These are phyloP conservation scores for Protaetia brevitarsis DNA, from an alignment of 1,140 invertebrate genomes.

Conservation along the genomic window DNA sequence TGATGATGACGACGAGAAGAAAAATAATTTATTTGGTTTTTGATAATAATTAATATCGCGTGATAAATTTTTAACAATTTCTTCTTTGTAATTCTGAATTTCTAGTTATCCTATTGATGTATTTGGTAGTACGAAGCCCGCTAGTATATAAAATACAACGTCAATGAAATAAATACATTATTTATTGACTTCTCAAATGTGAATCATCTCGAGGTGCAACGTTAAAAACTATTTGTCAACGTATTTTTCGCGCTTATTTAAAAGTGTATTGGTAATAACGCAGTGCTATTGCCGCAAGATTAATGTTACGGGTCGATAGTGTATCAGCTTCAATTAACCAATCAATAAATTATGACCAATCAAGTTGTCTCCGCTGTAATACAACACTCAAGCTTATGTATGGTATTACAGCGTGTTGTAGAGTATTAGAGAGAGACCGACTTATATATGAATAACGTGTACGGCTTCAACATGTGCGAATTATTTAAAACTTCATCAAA, in stretches of 20 bases:
- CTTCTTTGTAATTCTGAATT: too few relatives aligned
- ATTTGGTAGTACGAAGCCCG: too few relatives aligned
- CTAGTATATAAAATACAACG: background rate
- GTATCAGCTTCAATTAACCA: slow-evolving; percentile 6
- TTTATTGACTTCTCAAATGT: background rate
- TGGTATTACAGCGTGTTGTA: too few relatives aligned
- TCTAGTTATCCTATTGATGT: too few relatives aligned
- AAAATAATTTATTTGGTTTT: too few relatives aligned
- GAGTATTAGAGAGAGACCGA: too few relatives aligned
- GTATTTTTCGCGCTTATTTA: slow-evolving; percentile 6
- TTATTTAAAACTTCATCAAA: too few relatives aligned
- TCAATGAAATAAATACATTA: background rate
- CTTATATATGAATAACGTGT: too few relatives aligned
- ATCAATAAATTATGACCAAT: slow-evolving; percentile 7
- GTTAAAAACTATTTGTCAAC: background rate
- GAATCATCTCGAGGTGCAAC: background rate
- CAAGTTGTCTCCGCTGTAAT: slow-evolving; percentile 5
- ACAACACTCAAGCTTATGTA: too few relatives aligned
- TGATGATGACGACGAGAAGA: too few relatives aligned
- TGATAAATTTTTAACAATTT: background rate
- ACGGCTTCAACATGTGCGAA: too few relatives aligned
- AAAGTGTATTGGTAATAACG: background rate
- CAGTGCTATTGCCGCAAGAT: background rate
- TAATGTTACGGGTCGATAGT: background rate
- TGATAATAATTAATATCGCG: too few relatives aligned